A percentile compares a stretch with the other conserved stretches of the same genome.
phyloP scores from a whole-genome alignment of 2,888 invertebrate species.

The Myathropa florea region DNA sequence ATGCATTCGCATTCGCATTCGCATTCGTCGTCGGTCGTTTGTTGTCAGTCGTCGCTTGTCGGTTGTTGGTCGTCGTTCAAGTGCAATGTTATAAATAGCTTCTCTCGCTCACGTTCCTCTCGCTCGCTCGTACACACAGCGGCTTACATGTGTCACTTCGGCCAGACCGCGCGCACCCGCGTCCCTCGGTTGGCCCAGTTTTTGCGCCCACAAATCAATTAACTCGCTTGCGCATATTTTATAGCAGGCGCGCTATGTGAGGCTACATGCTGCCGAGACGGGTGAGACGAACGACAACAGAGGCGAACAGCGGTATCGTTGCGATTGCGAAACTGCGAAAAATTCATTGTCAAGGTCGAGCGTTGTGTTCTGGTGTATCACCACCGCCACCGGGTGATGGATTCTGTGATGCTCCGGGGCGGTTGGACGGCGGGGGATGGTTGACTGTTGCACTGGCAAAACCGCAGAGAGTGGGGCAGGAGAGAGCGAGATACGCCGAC shows the following conservation, averaged over 20 bases:
- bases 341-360: slow-evolving; percentile 74
- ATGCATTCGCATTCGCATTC: slow-evolving; percentile 60
- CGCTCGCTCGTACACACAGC: background rate
- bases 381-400: background rate
- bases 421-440: background rate
- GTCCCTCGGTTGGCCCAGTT: slow-evolving; percentile 60
- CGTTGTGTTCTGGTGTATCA: slow-evolving; percentile 53
- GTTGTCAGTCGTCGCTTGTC: background rate
- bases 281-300: background rate
- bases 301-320: background rate
- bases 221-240: slow-evolving; percentile 61
- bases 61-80: slow-evolving; percentile 36
- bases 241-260: slow-evolving; percentile 1
- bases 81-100: slow-evolving; percentile 66
- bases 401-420: background rate
- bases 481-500: slow-evolving; percentile 31
- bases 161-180: background rate
- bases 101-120: background rate
- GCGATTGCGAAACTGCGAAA: slow-evolving; percentile 71
- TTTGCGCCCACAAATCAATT: slow-evolving; percentile 66
- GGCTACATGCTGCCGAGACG: background rate
- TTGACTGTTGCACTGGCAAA: slow-evolving; percentile 38
- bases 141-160: slow-evolving; percentile 16
- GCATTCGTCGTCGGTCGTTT: background rate
- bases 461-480: background rate